These are phyloP conservation scores for Trichonephila clavipes DNA, from an alignment of 1,140 invertebrate genomes.

Conservation along the genomic window DNA sequence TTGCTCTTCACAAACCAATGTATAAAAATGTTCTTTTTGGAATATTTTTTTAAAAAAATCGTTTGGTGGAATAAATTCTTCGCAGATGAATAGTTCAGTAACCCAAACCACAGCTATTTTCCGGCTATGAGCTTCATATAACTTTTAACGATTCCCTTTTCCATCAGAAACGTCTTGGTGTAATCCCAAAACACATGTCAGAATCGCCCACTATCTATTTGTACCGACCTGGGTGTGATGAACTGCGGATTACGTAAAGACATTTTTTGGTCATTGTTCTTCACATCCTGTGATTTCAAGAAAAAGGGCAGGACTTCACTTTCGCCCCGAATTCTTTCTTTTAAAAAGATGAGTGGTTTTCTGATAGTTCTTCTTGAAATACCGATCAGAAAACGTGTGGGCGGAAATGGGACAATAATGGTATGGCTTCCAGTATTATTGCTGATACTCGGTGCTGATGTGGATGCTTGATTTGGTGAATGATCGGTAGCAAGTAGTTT, in stretches of 20 bases:
- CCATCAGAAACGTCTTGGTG: not conserved
- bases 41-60: not conserved
- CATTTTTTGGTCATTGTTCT: slow-evolving; percentile 38
- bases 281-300: not conserved
- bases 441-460: not conserved
- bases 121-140: not conserved
- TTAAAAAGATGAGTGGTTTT: not conserved
- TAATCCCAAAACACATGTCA: not conserved
- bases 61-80: not conserved
- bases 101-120: not conserved
- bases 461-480: not conserved
- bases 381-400: not conserved
- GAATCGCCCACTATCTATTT: not conserved
- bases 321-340: not conserved
- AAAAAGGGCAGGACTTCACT: not conserved
- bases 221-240: not conserved
- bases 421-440: not conserved
- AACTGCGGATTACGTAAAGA: not conserved
- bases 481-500: too few species aligned
- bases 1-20: too few species aligned
- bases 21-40: not conserved
- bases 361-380: not conserved
- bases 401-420: not conserved
- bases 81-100: not conserved
- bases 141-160: not conserved